Percentiles rank a stretch among this genome's conserved stretches.
These are phyloP conservation scores for Ophraella communa DNA, from an alignment of 2,888 invertebrate species.

Conservation along the genomic window DNA sequence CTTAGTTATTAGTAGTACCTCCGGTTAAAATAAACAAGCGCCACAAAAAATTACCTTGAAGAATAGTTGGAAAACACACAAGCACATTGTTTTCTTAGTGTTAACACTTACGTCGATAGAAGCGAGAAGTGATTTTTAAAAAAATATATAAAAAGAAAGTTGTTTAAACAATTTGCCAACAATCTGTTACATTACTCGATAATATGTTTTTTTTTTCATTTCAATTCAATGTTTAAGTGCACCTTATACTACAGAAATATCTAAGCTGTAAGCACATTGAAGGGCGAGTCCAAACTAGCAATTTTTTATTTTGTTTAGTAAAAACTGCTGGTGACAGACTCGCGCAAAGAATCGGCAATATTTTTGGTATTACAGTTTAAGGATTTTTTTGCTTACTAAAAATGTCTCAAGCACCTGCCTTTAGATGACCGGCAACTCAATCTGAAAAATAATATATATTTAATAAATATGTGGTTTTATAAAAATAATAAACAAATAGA, in stretches of 20 bases:
- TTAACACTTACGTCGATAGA: slow-evolving; percentile 15
- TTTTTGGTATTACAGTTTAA: slow-evolving; percentile 53
- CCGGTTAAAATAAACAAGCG: neutral
- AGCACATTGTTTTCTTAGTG: slow-evolving; percentile 25
- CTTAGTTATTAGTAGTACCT: slow-evolving; percentile 4
- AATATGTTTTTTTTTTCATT: slow-evolving; percentile 38
- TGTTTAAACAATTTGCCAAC: slow-evolving; percentile 29
- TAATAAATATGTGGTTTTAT: too few relatives aligned
- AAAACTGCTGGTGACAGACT: slow-evolving; percentile 31
- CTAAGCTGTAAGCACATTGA: slow-evolving; percentile 56
- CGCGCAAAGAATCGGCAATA: slow-evolving; percentile 51
- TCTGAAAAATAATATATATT: slow-evolving; percentile 41
- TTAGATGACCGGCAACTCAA: slow-evolving; percentile 33
- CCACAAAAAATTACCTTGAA: neutral
- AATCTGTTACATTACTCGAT: slow-evolving; percentile 36
- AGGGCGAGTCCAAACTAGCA: slow-evolving; percentile 24
- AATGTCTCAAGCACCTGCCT: slow-evolving; percentile 37
- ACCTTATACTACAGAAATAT: slow-evolving; percentile 54
- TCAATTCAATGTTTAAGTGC: slow-evolving; percentile 47
- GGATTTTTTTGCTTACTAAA: slow-evolving; percentile 38
- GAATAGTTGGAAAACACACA: neutral
- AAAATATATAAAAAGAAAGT: slow-evolving; percentile 4
- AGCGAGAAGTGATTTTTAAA: slow-evolving; percentile 11
- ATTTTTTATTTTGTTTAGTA: slow-evolving; percentile 1
- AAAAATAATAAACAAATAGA: too few relatives aligned